Evolutionary conservation across 2,797 vertebrate genomes (phyloP), one percentile per base, ranked within the genome.

Genomic region (Enteromius mattozi): DNA sequence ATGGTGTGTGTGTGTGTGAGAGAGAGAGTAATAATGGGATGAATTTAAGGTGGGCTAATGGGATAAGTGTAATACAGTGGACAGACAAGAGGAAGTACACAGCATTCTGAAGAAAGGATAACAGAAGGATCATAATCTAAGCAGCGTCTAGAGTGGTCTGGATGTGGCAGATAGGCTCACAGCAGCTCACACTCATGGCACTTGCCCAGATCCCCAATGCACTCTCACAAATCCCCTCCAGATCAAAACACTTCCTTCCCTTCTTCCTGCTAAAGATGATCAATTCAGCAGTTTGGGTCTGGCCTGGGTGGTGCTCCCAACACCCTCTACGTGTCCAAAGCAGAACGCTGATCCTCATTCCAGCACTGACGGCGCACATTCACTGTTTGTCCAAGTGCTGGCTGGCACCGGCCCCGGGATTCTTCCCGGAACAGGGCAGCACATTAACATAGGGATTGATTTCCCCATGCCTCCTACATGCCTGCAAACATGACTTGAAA

Each of bases 381-480:
- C 61, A 49, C 13, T 33, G 9, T 51, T 63, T 24, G 33, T 70
- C 21, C 84, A 56, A 78, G 16, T 54, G 33, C 24, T 9, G n/a
- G 63, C 76, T 78, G 66, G 86, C 84, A 86, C 76, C 30, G 24
- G 70, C 76, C 68, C 78, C 85, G 74, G n/a, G 47, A 69, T 81
- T 61, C 66, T 84, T 86, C 86, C 85, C 82, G 82, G 83, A 89
- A 83, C 74, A 69, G 33, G 63, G 69, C 84, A 19, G 40, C 80
- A 78, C 88, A 89, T 91, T 89, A 88, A 85, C 90, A 91, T 87
- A 83, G 76, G 75, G 74, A 89, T 89, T 88, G 88, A 90, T 91
- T 91, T 90, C 80, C 76, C 56, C 85, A 77, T 69, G 56, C 74
- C 78, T 84, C 77, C 88, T 81, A 86, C 74, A 84, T 82, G 82